Conservation (phyloP, 2,797 vertebrate genomes). For the Neopelma chrysocephalum region DNA sequence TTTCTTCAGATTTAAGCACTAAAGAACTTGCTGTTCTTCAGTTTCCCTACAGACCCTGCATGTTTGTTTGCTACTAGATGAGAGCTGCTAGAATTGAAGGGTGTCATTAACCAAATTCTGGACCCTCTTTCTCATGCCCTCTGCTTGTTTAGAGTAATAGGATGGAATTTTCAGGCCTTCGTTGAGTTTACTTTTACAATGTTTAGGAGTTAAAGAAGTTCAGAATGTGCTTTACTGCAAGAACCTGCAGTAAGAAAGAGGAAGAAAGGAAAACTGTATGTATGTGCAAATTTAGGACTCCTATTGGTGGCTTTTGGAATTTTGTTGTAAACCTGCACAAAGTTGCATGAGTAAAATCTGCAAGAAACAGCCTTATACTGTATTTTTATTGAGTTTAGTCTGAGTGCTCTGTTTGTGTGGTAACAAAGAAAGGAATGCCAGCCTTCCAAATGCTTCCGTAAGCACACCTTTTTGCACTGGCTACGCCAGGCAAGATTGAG, state of each 20-base stretch:
- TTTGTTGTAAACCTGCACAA: background rate
- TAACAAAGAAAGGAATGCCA: background rate
- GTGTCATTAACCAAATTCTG: background rate
- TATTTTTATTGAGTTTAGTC: background rate
- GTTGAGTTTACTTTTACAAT: background rate
- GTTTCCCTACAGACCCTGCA: rapidly evolving
- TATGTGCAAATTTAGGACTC: background rate
- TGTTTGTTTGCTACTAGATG: background rate
- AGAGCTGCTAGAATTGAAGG: background rate
- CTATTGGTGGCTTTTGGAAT: background rate
- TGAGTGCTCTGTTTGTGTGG: background rate
- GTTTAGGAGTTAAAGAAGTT: background rate
- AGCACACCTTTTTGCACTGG: background rate
- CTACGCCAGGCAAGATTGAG: background rate
- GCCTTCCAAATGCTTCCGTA: background rate
- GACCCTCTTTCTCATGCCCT: background rate
- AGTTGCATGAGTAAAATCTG: background rate
- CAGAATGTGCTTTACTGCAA: background rate
- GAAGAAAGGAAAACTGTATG: background rate
- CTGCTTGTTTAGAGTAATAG: background rate
- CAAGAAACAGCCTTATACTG: background rate
- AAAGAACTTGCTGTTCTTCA: background rate
- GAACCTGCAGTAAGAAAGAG: background rate
- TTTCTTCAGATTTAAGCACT: background rate
- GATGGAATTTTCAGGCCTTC: background rate